Evolutionary conservation across 1,140 invertebrate species (phyloP).

Genomic region (Plectrocnemia conspersa): DNA sequence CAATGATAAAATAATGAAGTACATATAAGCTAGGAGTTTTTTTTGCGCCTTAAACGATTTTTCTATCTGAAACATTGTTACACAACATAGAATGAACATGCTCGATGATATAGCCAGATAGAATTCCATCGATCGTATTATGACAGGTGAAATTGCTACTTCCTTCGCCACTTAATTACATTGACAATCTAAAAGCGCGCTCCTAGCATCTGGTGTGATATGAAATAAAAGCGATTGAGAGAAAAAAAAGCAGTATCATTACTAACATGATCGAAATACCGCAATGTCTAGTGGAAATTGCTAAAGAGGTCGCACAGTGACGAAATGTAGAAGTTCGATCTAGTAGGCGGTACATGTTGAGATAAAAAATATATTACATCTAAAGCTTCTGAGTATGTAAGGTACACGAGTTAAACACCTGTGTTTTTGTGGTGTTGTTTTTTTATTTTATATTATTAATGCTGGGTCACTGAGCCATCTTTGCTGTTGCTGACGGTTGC

Average conservation of each 20-base stretch:
- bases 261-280: too few species aligned
- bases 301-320: too few species aligned
- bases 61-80: background rate
- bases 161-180: background rate
- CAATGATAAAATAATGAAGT: too few species aligned
- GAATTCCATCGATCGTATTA: background rate
- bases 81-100: background rate
- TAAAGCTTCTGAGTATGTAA: conserved; percentile 26
- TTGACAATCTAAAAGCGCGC: background rate
- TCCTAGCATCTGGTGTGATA: background rate
- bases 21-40: too few species aligned
- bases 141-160: background rate
- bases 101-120: too few species aligned
- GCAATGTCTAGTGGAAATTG: too few species aligned
- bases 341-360: too few species aligned
- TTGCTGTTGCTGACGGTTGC: conserved; percentile 66
- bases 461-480: conserved; percentile 40
- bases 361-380: conserved; percentile 6
- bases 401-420: conserved; percentile 21
- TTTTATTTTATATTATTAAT: too few species aligned
- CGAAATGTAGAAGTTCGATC: too few species aligned
- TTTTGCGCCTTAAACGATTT: too few species aligned
- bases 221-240: background rate
- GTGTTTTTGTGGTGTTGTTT: too few species aligned
- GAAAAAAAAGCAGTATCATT: background rate